Evolutionary conservation across 2,888 invertebrate genomes (phyloP).

Genomic region (Lithophane semibrunnea): DNA sequence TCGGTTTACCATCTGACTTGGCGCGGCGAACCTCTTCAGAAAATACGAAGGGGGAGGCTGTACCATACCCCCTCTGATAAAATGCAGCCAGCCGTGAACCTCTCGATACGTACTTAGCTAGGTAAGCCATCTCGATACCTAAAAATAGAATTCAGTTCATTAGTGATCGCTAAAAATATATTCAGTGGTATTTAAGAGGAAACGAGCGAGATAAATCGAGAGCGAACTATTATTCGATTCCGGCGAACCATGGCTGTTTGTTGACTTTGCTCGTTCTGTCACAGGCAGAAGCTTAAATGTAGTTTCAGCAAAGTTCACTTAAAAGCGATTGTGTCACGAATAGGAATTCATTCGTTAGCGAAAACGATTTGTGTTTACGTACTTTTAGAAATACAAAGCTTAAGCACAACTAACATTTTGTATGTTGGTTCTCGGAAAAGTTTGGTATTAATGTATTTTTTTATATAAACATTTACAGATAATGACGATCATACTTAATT

Average conservation of each 20-base stretch:
- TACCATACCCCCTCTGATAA: conserved; percentile 70
- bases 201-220: conserved; percentile 61
- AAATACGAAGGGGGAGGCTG: conserved; percentile 77
- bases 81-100: conserved; percentile 66
- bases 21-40: conserved; percentile 93
- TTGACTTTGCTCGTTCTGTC: conserved; percentile 54
- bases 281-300: conserved; percentile 49
- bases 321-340: conserved; percentile 47
- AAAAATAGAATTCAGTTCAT: conserved; percentile 72
- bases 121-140: conserved; percentile 78
- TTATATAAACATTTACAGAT: not conserved
- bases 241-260: conserved; percentile 48
- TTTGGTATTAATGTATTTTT: not conserved
- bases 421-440: conserved; percentile 1
- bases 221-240: conserved; percentile 60
- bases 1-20: conserved; percentile 91
- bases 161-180: conserved; percentile 68
- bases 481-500: not conserved
- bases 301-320: conserved; percentile 55
- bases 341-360: conserved; percentile 41
- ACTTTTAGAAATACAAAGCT: not conserved
- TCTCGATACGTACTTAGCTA: conserved; percentile 73
- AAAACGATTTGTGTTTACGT: conserved; percentile 27
- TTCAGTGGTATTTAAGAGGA: conserved; percentile 59
- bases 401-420: not conserved